A percentile compares a stretch with the other conserved stretches of the same genome.
phyloP scores from a whole-genome alignment of 2,113 vertebrate genomes.

The Alligator mississippiensis region DNA sequence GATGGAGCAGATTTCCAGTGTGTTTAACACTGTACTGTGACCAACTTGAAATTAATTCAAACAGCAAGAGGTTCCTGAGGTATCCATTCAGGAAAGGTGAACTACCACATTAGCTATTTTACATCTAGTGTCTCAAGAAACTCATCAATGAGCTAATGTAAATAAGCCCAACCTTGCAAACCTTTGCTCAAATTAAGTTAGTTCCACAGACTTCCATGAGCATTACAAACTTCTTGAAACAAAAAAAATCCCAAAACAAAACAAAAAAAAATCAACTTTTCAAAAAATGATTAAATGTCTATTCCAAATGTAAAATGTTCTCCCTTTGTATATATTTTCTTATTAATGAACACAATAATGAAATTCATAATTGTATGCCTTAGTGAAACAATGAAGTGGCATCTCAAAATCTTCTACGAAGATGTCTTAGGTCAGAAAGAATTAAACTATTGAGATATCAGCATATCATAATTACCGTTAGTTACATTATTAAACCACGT shows the following conservation, averaged over 20 bases:
- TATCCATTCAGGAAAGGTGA: rapidly evolving
- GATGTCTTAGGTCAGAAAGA: background rate
- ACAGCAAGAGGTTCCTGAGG: background rate
- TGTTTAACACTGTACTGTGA: too few species aligned
- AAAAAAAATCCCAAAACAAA: background rate
- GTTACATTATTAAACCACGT: background rate
- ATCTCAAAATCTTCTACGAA: background rate
- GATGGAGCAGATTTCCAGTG: background rate
- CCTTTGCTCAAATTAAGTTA: background rate
- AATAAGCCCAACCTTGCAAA: background rate
- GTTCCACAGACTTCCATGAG: background rate
- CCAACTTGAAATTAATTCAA: background rate
- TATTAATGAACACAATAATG: background rate
- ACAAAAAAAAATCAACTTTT: too few species aligned
- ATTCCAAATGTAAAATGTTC: background rate
- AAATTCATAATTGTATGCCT: background rate
- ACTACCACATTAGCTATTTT: background rate
- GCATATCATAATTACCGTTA: background rate
- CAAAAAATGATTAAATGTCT: background rate
- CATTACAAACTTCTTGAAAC: background rate
- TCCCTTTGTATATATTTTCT: background rate
- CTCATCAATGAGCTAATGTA: background rate
- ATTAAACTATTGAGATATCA: background rate
- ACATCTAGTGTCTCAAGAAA: background rate
- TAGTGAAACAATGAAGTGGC: background rate